Evolutionary conservation across 2,797 vertebrate species (phyloP).

Genomic region (Cryptoblepharus egeriae): DNA sequence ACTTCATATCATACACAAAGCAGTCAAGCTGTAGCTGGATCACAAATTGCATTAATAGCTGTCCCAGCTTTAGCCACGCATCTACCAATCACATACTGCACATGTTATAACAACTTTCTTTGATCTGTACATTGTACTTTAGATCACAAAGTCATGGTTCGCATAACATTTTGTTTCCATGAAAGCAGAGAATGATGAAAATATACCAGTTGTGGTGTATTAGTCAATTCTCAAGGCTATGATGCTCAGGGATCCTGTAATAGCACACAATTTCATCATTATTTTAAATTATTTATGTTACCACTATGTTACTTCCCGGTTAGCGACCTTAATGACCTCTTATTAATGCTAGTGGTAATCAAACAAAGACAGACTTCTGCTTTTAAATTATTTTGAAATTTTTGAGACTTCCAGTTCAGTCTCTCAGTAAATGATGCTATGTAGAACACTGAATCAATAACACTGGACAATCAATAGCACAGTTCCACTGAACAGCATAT

Average conservation of each 20-base stretch:
- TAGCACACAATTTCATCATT: neutral
- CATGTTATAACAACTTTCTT: neutral
- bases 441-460: neutral
- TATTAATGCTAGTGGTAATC: neutral
- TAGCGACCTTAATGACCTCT: neutral
- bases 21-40: neutral
- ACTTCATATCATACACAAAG: neutral
- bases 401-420: neutral
- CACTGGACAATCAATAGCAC: neutral
- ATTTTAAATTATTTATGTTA: neutral
- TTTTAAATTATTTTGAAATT: neutral
- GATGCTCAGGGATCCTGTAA: neutral
- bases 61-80: neutral
- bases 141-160: too few species aligned
- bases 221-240: neutral
- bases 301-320: neutral
- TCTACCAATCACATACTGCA: neutral
- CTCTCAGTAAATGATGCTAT: neutral
- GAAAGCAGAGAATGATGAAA: neutral
- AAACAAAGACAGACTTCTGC: neutral
- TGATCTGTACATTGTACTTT: neutral
- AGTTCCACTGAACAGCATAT: neutral
- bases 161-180: neutral
- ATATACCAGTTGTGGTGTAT: neutral
- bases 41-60: neutral